Evolutionary conservation across 1,140 invertebrate genomes (phyloP).

Genomic region (Manduca sexta): DNA sequence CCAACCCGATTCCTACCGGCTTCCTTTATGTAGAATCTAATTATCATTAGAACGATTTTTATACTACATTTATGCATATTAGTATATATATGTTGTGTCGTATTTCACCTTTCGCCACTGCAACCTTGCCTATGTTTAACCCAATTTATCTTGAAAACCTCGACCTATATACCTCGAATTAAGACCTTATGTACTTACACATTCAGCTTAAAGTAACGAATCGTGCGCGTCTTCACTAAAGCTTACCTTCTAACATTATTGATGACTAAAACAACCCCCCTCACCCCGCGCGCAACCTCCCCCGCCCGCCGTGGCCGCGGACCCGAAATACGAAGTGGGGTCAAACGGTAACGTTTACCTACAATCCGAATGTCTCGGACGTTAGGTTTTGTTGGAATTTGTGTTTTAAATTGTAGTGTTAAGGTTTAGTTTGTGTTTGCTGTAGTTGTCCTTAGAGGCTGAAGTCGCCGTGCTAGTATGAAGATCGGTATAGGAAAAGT

Average conservation of each 20-base stretch:
- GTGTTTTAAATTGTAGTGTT: slow-evolving; percentile 2
- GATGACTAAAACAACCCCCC: slow-evolving; percentile 62
- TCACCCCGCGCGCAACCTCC: slow-evolving; percentile 2
- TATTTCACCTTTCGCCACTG: no score
- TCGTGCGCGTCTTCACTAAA: slow-evolving; percentile 48
- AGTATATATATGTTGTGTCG: no score
- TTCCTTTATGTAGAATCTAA: no score
- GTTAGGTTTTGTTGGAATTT: not conserved
- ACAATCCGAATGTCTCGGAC: slow-evolving; percentile 32
- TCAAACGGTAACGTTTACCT: slow-evolving; percentile 57
- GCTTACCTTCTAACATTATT: slow-evolving; percentile 66
- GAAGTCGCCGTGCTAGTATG: slow-evolving; percentile 18
- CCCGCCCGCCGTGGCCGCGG: slow-evolving; percentile 25
- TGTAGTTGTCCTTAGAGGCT: slow-evolving; percentile 10
- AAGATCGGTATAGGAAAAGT: not conserved
- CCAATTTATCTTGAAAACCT: not conserved
- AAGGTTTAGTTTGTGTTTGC: slow-evolving; percentile 18
- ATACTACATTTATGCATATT: no score
- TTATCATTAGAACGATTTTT: no score
- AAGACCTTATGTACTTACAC: slow-evolving; percentile 1
- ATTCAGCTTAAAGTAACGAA: slow-evolving; percentile 27
- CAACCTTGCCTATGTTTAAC: no score
- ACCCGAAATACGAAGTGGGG: slow-evolving; percentile 64
- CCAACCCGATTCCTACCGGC: no score
- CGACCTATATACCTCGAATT: not conserved